phyloP scores from a whole-genome alignment of 2,113 vertebrate species.

The Rafetus swinhoei region DNA sequence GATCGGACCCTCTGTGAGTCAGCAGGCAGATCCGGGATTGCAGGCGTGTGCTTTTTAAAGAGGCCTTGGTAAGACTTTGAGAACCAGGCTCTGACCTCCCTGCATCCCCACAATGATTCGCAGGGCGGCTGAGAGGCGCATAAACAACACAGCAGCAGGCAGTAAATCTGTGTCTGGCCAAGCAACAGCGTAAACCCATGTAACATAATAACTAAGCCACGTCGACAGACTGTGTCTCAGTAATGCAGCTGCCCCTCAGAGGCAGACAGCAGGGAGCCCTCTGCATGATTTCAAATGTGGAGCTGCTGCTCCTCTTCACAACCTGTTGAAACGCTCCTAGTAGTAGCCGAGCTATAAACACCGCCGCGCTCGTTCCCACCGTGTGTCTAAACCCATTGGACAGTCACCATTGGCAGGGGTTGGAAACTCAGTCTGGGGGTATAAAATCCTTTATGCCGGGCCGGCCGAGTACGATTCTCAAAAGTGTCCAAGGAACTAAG shows the following conservation, averaged over 20 bases:
- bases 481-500: not conserved
- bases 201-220: not conserved
- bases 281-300: not conserved
- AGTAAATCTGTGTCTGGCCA: not conserved
- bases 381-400: not conserved
- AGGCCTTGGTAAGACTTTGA: not conserved
- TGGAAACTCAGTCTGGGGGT: not conserved
- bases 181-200: not conserved
- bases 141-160: not conserved
- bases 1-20: not conserved
- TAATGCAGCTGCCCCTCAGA: not conserved
- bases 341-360: not conserved
- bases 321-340: not conserved
- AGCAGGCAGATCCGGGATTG: not conserved
- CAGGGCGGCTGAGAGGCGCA: not conserved
- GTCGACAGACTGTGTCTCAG: not conserved
- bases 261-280: not conserved
- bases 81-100: not conserved
- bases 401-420: not conserved
- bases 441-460: not conserved
- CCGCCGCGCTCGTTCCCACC: not conserved
- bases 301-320: not conserved
- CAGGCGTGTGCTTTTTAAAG: not conserved
- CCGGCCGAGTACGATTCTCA: not conserved
- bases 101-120: not conserved